Evolutionary conservation across 2,797 vertebrate species (phyloP).

Genomic region (Pangasius djambal): DNA sequence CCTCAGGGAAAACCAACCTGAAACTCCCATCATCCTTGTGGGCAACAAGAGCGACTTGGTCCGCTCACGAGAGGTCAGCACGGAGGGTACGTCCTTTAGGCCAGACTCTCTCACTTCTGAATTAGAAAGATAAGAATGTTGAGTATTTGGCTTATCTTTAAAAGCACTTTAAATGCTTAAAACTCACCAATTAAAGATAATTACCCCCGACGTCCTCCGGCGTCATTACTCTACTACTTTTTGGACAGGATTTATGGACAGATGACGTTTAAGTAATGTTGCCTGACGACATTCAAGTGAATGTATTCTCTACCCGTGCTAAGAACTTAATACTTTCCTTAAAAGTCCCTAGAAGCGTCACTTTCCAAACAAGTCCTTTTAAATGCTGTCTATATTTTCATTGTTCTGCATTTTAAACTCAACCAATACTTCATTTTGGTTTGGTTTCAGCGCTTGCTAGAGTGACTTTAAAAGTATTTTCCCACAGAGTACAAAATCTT

Average conservation of each 20-base stretch:
- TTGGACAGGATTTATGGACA: not conserved
- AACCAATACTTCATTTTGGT: not conserved
- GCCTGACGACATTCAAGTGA: not conserved
- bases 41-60: slow-evolving; percentile 94
- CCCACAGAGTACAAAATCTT: not conserved
- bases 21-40: slow-evolving; percentile 90
- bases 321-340: not conserved
- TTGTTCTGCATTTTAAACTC: not conserved
- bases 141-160: not conserved
- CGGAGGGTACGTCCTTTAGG: slow-evolving; percentile 74
- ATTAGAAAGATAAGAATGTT: not conserved
- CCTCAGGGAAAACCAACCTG: slow-evolving; percentile 82
- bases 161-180: not conserved
- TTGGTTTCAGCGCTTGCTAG: not conserved
- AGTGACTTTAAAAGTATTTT: not conserved
- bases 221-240: not conserved
- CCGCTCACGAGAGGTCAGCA: slow-evolving; percentile 86
- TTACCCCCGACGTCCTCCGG: not conserved
- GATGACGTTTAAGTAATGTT: not conserved
- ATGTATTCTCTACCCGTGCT: not conserved
- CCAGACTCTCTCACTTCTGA: not conserved
- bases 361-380: not conserved
- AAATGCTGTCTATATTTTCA: not conserved
- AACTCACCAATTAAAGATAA: not conserved
- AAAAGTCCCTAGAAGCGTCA: not conserved